Evolutionary conservation across 2,888 invertebrate genomes (phyloP).

Genomic region (Villa cingulata): DNA sequence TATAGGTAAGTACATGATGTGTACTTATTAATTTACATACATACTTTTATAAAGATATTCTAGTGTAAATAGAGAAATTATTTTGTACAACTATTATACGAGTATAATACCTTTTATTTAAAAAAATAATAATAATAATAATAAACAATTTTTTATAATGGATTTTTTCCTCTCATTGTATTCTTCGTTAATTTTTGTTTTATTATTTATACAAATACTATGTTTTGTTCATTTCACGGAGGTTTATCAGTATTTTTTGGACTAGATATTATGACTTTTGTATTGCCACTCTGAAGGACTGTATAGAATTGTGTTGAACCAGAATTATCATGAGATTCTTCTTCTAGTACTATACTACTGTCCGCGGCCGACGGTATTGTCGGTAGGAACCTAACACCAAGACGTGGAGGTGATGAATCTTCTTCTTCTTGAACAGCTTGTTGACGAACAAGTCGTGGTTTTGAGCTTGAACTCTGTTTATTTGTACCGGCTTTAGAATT

Average conservation of each 20-base stretch:
- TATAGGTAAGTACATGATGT: too few relatives aligned
- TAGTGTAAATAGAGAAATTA: too few relatives aligned
- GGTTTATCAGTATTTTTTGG: slow-evolving; percentile 25
- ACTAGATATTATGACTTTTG: slow-evolving; percentile 23
- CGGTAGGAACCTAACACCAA: slow-evolving; percentile 49
- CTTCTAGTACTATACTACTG: slow-evolving; percentile 53
- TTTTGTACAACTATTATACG: too few relatives aligned
- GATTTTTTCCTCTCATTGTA: too few relatives aligned
- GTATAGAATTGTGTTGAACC: slow-evolving; percentile 19
- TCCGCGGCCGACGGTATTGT: slow-evolving; percentile 64
- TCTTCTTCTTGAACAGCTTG: slow-evolving; percentile 68
- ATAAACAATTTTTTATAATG: too few relatives aligned
- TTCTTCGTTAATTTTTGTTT: too few relatives aligned
- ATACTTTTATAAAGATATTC: too few relatives aligned
- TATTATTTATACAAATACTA: too few relatives aligned
- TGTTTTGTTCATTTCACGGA: slow-evolving; percentile 18
- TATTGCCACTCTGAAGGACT: slow-evolving; percentile 19
- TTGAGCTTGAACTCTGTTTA: slow-evolving; percentile 32
- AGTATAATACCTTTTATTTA: too few relatives aligned
- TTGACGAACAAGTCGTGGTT: slow-evolving; percentile 67
- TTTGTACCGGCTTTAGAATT: slow-evolving; percentile 30
- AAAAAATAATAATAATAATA: too few relatives aligned
- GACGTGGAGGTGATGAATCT: slow-evolving; percentile 37
- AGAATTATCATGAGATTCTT: slow-evolving; percentile 36
- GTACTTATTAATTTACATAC: too few relatives aligned